Evolutionary conservation across 2,113 vertebrate genomes (phyloP).

Genomic region (Saimiri boliviensis): DNA sequence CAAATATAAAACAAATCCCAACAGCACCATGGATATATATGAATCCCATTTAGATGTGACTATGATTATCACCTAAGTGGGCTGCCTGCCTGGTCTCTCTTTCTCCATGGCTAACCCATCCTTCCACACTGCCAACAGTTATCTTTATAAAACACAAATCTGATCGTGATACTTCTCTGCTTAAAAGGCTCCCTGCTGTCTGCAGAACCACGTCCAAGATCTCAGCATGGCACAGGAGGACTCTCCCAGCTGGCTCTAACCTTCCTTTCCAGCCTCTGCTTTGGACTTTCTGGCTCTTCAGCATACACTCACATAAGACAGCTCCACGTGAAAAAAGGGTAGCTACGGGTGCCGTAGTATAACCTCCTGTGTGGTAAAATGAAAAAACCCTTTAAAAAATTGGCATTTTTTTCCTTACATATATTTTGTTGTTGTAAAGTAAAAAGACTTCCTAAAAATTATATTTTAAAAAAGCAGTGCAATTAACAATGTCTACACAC

Average conservation of each 20-base stretch:
- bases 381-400: background rate
- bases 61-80: background rate
- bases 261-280: background rate
- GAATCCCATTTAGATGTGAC: background rate
- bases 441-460: background rate
- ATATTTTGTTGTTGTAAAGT: background rate
- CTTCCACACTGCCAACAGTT: background rate
- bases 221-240: background rate
- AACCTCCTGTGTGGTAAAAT: background rate
- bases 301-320: background rate
- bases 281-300: background rate
- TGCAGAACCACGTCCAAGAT: background rate
- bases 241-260: background rate
- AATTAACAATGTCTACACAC: background rate
- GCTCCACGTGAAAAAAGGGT: background rate
- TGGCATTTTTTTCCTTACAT: background rate
- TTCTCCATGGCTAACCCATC: background rate
- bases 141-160: background rate
- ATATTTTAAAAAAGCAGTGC: background rate
- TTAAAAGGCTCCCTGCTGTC: slow-evolving; percentile 38
- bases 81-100: background rate
- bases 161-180: background rate
- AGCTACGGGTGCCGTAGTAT: background rate
- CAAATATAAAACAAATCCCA: slow-evolving; percentile 21
- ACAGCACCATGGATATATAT: background rate